phyloP scores from a whole-genome alignment of 2,888 invertebrate species.

The Drosophila mercatorum region DNA sequence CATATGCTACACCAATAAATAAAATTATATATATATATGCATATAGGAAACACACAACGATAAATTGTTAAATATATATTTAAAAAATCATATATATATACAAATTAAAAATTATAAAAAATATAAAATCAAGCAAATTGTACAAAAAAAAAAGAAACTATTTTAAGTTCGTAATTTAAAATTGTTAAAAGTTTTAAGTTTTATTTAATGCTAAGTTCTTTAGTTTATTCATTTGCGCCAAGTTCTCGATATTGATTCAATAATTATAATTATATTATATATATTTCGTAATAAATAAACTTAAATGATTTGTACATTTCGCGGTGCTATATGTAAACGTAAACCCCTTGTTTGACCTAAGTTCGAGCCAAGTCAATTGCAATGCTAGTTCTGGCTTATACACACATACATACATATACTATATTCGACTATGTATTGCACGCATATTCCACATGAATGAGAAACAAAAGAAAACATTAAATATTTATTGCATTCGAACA shows the following conservation, averaged over 20 bases:
- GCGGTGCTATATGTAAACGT: slow-evolving; percentile 76
- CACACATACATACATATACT: slow-evolving; percentile 41
- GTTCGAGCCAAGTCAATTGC: slow-evolving; percentile 54
- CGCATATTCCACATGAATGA: slow-evolving; percentile 42
- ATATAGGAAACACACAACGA: slow-evolving; percentile 62
- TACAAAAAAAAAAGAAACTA: slow-evolving; percentile 61
- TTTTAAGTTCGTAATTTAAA: slow-evolving; percentile 67
- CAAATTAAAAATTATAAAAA: slow-evolving; percentile 20
- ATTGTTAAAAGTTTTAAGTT: slow-evolving; percentile 67
- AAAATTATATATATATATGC: slow-evolving; percentile 21
- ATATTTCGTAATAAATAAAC: slow-evolving; percentile 6
- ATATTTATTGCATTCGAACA: slow-evolving; percentile 69
- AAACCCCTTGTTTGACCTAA: slow-evolving; percentile 36
- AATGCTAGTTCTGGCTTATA: slow-evolving; percentile 39
- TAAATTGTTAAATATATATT: slow-evolving; percentile 63
- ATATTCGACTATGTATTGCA: slow-evolving; percentile 54
- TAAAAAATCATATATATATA: slow-evolving; percentile 21
- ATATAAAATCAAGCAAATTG: slow-evolving; percentile 62
- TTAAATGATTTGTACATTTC: slow-evolving; percentile 72
- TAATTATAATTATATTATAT: slow-evolving; percentile 26
- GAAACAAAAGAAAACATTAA: slow-evolving; percentile 31
- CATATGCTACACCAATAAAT: slow-evolving; percentile 37
- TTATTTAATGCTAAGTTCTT: slow-evolving; percentile 61
- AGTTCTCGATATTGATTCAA: slow-evolving; percentile 20
- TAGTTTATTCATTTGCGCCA: slow-evolving; percentile 38